These are phyloP conservation scores for Spizaetus ornatus DNA, from an alignment of 2,113 vertebrate genomes.

Conservation along the genomic window DNA sequence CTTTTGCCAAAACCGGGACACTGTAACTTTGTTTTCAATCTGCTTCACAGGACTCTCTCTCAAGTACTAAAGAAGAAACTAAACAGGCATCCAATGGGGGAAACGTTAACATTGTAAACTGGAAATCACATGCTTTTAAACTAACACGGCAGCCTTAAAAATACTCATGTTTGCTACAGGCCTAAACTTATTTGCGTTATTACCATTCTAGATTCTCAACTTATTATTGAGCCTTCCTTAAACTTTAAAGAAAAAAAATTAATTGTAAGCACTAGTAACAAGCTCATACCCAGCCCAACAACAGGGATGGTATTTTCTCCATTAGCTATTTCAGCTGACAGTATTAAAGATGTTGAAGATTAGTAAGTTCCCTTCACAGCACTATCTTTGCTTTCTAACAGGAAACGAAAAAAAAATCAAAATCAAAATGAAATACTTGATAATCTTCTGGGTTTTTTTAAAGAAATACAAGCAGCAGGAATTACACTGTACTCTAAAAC, in stretches of 20 bases:
- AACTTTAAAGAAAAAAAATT: background rate
- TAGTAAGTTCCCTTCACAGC: background rate
- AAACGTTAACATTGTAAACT: background rate
- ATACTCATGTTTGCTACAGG: background rate
- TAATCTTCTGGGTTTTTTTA: background rate
- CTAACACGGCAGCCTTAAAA: background rate
- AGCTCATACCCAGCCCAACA: too few species aligned
- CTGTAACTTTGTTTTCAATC: background rate
- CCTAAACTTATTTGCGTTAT: background rate
- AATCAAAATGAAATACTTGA: background rate
- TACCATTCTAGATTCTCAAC: background rate
- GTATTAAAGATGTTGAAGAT: background rate
- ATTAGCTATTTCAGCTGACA: background rate
- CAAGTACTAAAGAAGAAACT: background rate
- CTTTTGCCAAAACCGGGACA: background rate
- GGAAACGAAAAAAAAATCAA: background rate
- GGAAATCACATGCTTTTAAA: background rate
- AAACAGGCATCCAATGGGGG: too few species aligned
- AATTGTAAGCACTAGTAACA: background rate
- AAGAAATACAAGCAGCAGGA: background rate
- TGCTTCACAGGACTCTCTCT: background rate
- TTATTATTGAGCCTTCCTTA: background rate
- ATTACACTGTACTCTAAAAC: background rate
- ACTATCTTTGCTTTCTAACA: background rate
- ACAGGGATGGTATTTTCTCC: fast-evolving